Conservation (phyloP, 92 coral and sea anemone genomes). For the Galaxea fascicularis region DNA sequence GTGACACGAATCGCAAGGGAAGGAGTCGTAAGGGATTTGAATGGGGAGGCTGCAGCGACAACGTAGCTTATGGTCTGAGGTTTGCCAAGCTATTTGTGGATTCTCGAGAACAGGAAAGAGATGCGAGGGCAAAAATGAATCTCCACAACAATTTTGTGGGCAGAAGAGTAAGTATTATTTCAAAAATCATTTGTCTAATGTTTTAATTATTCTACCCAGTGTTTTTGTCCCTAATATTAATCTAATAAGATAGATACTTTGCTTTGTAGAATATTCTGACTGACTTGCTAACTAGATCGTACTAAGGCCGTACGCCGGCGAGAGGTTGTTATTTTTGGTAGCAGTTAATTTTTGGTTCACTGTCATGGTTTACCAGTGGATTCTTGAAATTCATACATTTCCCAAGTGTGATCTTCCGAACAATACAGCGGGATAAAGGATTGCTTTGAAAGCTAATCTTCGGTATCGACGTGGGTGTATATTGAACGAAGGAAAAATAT, state of each 20-base stretch:
- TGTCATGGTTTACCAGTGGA: slow-evolving; percentile 12
- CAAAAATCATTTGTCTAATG: neutral
- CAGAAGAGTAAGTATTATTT: slow-evolving; percentile 79
- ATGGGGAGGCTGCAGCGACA: slow-evolving; percentile 99
- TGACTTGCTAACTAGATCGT: neutral
- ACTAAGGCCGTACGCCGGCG: neutral
- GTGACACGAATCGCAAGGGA: slow-evolving; percentile 73
- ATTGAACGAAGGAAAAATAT: neutral
- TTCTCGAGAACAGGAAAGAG: slow-evolving; percentile 90
- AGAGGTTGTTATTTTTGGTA: neutral
- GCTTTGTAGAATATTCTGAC: neutral
- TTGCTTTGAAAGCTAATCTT: slow-evolving; percentile 24
- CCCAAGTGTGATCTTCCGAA: slow-evolving; percentile 28
- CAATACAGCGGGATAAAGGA: slow-evolving; percentile 28
- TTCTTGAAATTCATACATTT: slow-evolving; percentile 29
- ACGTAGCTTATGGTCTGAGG: slow-evolving; percentile 84
- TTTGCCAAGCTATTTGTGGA: slow-evolving; percentile 95
- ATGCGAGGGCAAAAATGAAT: slow-evolving; percentile 92
- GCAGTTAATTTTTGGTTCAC: neutral
- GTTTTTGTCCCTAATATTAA: neutral
- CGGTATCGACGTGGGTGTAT: slow-evolving; percentile 25
- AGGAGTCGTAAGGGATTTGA: slow-evolving; percentile 87
- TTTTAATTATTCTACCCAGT: neutral
- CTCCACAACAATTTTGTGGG: slow-evolving; percentile 98
- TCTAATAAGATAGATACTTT: neutral